These are phyloP conservation scores for Calonectris borealis DNA, from an alignment of 2,113 vertebrate genomes.

Conservation along the genomic window DNA sequence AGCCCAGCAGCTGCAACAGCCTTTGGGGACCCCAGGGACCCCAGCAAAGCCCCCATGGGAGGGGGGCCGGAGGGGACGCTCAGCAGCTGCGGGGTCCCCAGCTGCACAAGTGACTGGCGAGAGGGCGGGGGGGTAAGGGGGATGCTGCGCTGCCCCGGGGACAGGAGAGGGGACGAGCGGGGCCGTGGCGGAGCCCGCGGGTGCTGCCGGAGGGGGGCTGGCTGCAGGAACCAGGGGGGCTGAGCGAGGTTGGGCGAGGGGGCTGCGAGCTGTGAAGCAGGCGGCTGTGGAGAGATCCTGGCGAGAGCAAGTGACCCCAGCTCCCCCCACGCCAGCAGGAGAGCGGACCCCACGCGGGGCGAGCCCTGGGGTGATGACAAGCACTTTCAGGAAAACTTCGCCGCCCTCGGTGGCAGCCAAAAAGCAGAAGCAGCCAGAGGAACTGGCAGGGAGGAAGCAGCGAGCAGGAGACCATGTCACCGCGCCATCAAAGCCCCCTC, in stretches of 20 bases:
- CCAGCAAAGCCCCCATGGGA: neutral
- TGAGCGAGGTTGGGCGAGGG: neutral
- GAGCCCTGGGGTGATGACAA: fast-evolving
- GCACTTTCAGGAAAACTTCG: neutral
- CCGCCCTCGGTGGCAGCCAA: fast-evolving
- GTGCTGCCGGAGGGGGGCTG: neutral
- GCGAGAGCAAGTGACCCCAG: neutral
- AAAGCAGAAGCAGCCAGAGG: constrained; percentile 7
- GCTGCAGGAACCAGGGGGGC: neutral
- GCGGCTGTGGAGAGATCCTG: neutral
- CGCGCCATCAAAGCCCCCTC: no score
- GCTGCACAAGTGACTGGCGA: neutral
- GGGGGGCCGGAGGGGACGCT: neutral
- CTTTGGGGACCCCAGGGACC: neutral
- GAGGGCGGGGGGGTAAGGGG: neutral
- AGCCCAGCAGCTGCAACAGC: neutral
- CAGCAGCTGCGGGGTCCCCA: neutral
- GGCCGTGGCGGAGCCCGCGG: fast-evolving
- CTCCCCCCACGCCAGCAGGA: fast-evolving
- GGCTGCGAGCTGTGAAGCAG: neutral
- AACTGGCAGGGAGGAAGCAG: constrained; percentile 4
- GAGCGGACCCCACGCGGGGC: fast-evolving
- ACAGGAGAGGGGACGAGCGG: neutral
- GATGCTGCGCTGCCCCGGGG: no score
- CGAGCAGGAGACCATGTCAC: fast-evolving